Evolutionary conservation across 2,888 invertebrate genomes (phyloP), one percentile per base, ranked within the genome.

Genomic region (Metellina segmentata): DNA sequence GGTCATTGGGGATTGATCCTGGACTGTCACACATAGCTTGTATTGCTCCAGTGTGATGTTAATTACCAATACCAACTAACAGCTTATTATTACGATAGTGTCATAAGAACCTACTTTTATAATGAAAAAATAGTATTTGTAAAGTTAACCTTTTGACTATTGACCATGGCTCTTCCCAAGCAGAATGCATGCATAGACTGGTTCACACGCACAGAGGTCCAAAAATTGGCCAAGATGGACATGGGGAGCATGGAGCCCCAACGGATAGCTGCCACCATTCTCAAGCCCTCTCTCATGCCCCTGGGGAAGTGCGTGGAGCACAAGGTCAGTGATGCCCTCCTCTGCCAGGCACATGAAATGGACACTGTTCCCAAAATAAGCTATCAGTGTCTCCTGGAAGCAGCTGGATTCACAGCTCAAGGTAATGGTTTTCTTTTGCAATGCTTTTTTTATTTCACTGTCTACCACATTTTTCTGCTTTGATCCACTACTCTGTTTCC

Each of bases 381-480:
- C 49, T 89, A 70, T 81, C 85, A 93, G 13, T 34, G 61, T 19
- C 85, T 93, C 13, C 20, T 95, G 72, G 94, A 94, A 85, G 94
- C 95, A 0, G 94, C 95, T 11, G 95, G 94, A 92, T 94, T 95
- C 69, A 94, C 94, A 19, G 94, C 93, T 85, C 94, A 94, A 94
- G 95, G 95, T 95, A 87, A 69, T 19, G 69, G 34, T 34, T 4
- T 34, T 34, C 34, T 34, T 1, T 2, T 34, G 34, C 1, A 4
- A 34, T 34, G 34, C 34, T 2, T 34, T 34, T 34, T 34, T 34
- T 4, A 34, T 34, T 34, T 34, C 1, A 34, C 34, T 4, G 4
- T 34, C 34, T 34, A 34, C 34, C 34, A n/a, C 4, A 34, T 4
- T 4, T 34, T 2, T 34, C 34, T 34, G 34, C 34, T 34, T 34